phyloP scores from a whole-genome alignment of 1,140 invertebrate species.

The Neodiprion fabricii region DNA sequence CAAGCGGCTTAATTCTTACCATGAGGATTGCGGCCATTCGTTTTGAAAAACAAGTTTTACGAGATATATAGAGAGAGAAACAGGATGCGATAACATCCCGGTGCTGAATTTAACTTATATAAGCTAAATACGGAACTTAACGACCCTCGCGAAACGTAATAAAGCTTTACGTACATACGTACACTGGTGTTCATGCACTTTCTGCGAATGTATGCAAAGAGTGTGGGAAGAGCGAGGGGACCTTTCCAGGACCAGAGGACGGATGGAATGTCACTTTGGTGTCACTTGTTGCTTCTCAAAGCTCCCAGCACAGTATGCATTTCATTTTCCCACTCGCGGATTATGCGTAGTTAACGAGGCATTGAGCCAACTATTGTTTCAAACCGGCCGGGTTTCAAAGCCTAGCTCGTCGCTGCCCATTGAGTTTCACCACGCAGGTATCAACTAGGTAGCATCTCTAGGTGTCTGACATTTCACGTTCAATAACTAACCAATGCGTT shows the following conservation, averaged over 20 bases:
- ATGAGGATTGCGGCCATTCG: background rate
- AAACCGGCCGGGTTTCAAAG: background rate
- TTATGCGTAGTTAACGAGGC: constrained; percentile 1
- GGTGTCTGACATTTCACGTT: background rate
- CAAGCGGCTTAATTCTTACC: background rate
- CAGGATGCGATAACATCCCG: background rate
- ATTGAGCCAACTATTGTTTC: background rate
- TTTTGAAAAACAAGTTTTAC: background rate
- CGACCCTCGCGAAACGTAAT: background rate
- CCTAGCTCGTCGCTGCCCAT: background rate
- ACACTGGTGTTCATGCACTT: too few relatives aligned
- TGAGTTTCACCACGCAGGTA: background rate
- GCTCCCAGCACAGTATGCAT: background rate
- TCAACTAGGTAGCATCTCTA: too few relatives aligned
- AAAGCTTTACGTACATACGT: background rate
- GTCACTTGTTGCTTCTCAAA: background rate
- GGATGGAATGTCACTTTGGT: background rate
- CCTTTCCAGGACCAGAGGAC: background rate
- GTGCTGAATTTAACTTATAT: background rate
- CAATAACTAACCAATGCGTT: background rate
- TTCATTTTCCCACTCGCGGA: background rate
- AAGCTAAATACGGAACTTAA: background rate
- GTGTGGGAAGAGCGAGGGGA: background rate
- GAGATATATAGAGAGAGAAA: background rate
- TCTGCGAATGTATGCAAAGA: too few relatives aligned